Base-by-base conservation (phyloP, 2,888 invertebrate species). In the Clanis bilineata region DNA sequence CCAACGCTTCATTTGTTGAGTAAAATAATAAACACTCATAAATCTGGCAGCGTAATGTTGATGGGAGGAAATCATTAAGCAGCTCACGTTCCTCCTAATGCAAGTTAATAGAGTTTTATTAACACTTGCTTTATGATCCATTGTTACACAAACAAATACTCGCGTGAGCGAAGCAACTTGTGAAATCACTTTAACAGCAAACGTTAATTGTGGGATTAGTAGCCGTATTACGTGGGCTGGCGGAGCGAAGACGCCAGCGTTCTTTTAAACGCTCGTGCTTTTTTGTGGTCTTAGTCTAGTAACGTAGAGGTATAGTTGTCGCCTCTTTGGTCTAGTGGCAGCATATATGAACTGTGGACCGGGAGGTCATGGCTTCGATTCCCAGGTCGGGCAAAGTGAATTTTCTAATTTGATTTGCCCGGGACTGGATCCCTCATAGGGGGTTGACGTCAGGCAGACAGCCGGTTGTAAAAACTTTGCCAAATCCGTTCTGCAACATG, bases 111-210 rank as follows among this genome's bases (percentile, higher is more conserved):
- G 28, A 47, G 18, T 32, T 51, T 51, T 51, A 51, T 32, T 51
- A 51, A 51, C 47, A 15, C 51, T 18, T 28, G 51, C 18, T 51
- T 51, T 51, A 51, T 28, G 28, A 51, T 51, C 51, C 51, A 32
- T 51, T 51, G 32, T 51, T 32, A 51, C 32, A 51, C 51, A 51
- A 51, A 51, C 51, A 51, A 51, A 51, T 51, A 28, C 51, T 28
- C 28, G 28, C 18, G 51, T 51, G 18, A 28, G 32, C 28, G 18
- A 18, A 51, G 10, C 51, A 51, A 47, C 51, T 51, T 51, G 18
- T 51, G 51, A 32, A 32, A 51, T 32, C 32, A 18, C 51, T 32
- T 18, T 32, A 18, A 28, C 51, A 45, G 45, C 25, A 32, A 51
- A 51, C 18, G 18, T 32, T 51, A 32, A 5, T 28, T 51, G 18